These are phyloP conservation scores for Peromyscus polionotus DNA, from an alignment of 2,113 vertebrate species.

Conservation along the genomic window DNA sequence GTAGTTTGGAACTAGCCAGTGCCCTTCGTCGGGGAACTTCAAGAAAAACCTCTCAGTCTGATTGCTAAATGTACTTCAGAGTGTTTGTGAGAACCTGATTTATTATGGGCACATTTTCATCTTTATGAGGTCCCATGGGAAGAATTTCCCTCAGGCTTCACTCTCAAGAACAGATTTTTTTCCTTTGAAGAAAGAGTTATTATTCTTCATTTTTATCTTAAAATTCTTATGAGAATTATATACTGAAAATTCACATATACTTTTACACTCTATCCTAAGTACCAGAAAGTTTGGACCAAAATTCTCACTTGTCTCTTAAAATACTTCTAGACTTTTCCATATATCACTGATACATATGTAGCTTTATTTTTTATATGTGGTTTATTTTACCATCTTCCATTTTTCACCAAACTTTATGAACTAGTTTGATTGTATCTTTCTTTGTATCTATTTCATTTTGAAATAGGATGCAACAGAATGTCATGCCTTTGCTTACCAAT, in stretches of 20 bases:
- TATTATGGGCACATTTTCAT: background rate
- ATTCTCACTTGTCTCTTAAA: background rate
- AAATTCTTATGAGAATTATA: constrained; percentile 27
- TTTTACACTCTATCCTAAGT: background rate
- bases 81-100: background rate
- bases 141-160: background rate
- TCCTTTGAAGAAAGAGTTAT: constrained; percentile 22
- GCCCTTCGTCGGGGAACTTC: background rate
- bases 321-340: background rate
- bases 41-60: background rate
- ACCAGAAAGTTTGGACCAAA: background rate
- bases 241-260: background rate
- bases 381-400: background rate
- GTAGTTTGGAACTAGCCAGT: background rate
- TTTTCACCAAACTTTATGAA: background rate
- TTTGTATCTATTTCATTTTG: background rate
- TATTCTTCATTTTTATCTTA: constrained; percentile 46
- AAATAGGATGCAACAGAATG: background rate
- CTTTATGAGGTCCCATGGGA: background rate
- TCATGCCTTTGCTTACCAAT: background rate
- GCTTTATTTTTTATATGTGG: background rate
- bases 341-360: background rate
- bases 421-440: background rate
- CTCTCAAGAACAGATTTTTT: background rate
- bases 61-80: background rate